Percentiles rank a stretch among this genome's conserved stretches.
Evolutionary conservation across 2,888 invertebrate species (phyloP).

Genomic region (Boloria selene): DNA sequence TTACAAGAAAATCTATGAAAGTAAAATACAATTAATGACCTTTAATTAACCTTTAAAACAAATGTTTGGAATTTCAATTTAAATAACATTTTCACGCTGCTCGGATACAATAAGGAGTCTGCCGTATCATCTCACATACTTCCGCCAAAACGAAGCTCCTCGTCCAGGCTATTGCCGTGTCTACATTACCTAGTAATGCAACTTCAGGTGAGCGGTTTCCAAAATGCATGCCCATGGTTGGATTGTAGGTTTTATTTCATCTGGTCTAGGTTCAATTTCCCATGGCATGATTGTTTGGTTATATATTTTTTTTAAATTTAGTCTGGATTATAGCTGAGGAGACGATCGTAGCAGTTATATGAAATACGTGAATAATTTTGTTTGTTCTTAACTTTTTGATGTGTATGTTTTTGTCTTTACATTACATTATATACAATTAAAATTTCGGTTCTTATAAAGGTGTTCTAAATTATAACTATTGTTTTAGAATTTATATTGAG

Average conservation of each 20-base stretch:
- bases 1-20: too few relatives aligned
- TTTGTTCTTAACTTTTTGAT: slow-evolving; percentile 4
- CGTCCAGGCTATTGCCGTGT: slow-evolving; percentile 69
- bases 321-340: not conserved
- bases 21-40: not conserved
- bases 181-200: slow-evolving; percentile 76
- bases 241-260: slow-evolving; percentile 33
- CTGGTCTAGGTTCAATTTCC: slow-evolving; percentile 15
- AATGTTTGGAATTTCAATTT: not conserved
- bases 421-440: not conserved
- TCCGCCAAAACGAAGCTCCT: slow-evolving; percentile 73
- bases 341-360: not conserved
- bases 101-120: slow-evolving; percentile 64
- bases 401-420: not conserved
- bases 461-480: too few relatives aligned
- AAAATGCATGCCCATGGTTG: slow-evolving; percentile 52
- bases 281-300: slow-evolving; percentile 25
- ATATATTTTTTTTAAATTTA: not conserved
- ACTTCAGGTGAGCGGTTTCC: slow-evolving; percentile 78
- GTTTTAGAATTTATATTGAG: too few relatives aligned
- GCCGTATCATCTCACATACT: slow-evolving; percentile 77
- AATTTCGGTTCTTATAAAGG: not conserved
- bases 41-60: not conserved
- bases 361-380: not conserved
- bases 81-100: slow-evolving; percentile 51